Evolutionary conservation across 2,888 invertebrate genomes (phyloP).

Genomic region (Leptinotarsa juncta): DNA sequence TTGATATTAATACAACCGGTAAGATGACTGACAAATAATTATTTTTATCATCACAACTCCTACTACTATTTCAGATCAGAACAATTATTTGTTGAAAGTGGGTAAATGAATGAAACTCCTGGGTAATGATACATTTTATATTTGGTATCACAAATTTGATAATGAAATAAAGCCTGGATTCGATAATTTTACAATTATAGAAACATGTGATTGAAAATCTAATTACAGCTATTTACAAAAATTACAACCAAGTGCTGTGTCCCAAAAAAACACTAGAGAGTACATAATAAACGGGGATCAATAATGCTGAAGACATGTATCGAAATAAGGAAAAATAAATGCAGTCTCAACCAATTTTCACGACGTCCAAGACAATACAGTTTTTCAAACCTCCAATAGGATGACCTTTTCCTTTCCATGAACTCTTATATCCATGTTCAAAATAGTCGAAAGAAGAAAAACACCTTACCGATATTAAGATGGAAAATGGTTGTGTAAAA

Average conservation of each 20-base stretch:
- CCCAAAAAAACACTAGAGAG: constrained; percentile 15
- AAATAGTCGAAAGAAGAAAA: too few species aligned
- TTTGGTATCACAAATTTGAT: constrained; percentile 38
- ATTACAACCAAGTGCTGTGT: constrained; percentile 24
- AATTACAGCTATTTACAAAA: constrained; percentile 30
- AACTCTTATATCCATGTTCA: too few species aligned
- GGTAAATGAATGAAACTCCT: background rate
- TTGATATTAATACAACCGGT: too few species aligned
- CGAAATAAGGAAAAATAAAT: background rate
- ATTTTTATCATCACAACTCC: too few species aligned
- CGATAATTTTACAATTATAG: constrained; percentile 34
- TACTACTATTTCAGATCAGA: too few species aligned
- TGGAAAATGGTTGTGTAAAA: too few species aligned
- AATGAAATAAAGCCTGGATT: constrained; percentile 27
- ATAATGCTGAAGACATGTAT: background rate
- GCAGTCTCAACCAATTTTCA: background rate
- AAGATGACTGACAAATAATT: too few species aligned
- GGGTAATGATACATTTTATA: constrained; percentile 28
- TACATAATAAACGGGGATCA: constrained; percentile 17
- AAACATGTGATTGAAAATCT: constrained; percentile 13
- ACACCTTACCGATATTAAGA: too few species aligned
- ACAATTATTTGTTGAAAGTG: background rate
- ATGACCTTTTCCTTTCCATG: too few species aligned
- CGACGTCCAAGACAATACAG: background rate
- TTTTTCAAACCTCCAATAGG: too few species aligned